Base-by-base conservation (phyloP, 2,797 vertebrate species). In the Gymnoscopelus microlampas region DNA sequence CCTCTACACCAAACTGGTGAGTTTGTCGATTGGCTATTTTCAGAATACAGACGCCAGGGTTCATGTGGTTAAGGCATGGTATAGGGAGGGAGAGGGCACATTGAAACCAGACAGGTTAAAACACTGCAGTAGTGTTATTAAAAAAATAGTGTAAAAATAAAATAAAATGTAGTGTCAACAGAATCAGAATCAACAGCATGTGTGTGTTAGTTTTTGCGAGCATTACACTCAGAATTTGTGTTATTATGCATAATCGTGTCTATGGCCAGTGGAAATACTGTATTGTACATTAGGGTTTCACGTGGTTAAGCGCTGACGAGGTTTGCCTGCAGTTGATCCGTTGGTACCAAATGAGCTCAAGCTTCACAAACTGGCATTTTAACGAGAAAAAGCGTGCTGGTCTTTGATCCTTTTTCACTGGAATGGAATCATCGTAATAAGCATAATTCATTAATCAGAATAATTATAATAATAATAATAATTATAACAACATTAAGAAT, bases 361-460 rank as follows among this genome's bases (percentile, higher is more conserved):
- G 84, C 88, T 87, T 88, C 73, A 82, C 74, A 65, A 86, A 19
- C 85, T 85, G 87, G 85, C 82, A 70, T 80, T 77, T 88, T 79
- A 44, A 85, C 83, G 80, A 82, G 74, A 88, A 87, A 88, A 87
- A 89, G 85, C 81, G 71, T 89, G 87, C 89, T 91, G 85, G 86
- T 89, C 84, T 90, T 85, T 87, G 87, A 91, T 93, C 88, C 87
- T 88, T 87, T 39, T 84, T 88, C 80, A 77, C 72, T 81, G 88
- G 89, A 93, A 94, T 91, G 88, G 89, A 92, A 87, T 92, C 84
- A 88, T 92, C 86, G 86, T 86, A 81, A 80, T 87, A 91, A 88
- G 84, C 81, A 89, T 89, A 87, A 91, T 87, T 39, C 88, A 92
- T 90, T 83, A 84, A 88, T 87, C 75, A 84, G 68, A 89, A 87